Evolutionary conservation across 2,113 vertebrate species (phyloP), one percentile per base, ranked within the genome.

Genomic region (Callaeas wilsoni): DNA sequence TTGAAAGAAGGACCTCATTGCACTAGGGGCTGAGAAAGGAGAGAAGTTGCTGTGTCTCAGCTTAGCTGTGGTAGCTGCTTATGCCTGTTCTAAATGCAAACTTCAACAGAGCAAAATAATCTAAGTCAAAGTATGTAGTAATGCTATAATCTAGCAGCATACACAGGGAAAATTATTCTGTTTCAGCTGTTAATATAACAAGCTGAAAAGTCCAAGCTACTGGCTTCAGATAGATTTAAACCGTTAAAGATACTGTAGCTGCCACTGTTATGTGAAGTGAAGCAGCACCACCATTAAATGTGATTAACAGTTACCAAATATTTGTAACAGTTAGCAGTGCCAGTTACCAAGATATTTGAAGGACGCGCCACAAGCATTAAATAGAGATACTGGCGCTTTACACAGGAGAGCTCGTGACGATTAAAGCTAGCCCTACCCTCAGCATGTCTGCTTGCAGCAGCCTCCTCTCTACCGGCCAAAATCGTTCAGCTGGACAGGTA

Each of bases 361-460:
- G 35, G 32, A 89, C 37, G n/a, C 3, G 5, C 7, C 30, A 22
- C 18, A 30, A 63, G 10, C 23, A 39, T 47, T 53, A 64, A 47
- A 65, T 32, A 49, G 29, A 79, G 78, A 63, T 53, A 19, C 7
- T 39, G 35, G 16, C 22, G 11, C 70, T 86, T 90, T 27, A 52
- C 46, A 23, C 7, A 25, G 37, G 22, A 52, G 33, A 32, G 6
- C 4, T 25, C 16, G 21, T 35, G 35, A 27, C 47, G 52, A 47
- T 39, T 42, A 55, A 68, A 86, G 55, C 46, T 55, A 12, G 33
- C 55, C 62, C 53, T 63, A 35, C 37, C 8, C 15, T 55, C 4
- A 1, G 30, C 49, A 12, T 1, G 1, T 16, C 14, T 1, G 1
- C 42, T 42, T 35, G 13, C 39, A 78, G 50, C 37, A 59, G 35